These are phyloP conservation scores for Beris morrisii DNA, from an alignment of 2,888 invertebrate species.

Conservation along the genomic window DNA sequence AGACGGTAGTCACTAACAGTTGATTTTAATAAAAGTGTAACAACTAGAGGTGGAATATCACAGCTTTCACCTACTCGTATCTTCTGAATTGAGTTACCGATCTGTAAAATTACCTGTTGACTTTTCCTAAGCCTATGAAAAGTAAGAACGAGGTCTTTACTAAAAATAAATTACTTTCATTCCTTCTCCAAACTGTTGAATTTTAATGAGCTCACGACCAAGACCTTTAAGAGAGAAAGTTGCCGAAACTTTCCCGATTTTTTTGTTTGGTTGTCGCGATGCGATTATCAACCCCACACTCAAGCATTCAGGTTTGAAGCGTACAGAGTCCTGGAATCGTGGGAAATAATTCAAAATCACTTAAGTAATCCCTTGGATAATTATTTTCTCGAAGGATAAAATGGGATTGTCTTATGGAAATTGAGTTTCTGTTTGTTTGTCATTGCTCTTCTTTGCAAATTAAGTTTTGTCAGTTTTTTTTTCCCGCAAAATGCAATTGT, in stretches of 20 bases:
- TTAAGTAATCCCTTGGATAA: constrained; percentile 19
- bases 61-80: too few relatives aligned
- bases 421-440: constrained; percentile 23
- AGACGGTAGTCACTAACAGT: too few relatives aligned
- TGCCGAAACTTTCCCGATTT: not conserved
- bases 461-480: constrained; percentile 15
- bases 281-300: constrained; percentile 8
- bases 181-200: not conserved
- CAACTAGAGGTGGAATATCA: too few relatives aligned
- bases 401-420: constrained; percentile 20
- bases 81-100: too few relatives aligned
- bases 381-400: constrained; percentile 20
- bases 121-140: too few relatives aligned
- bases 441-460: constrained; percentile 20
- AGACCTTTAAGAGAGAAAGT: not conserved
- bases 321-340: not conserved
- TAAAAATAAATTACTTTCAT: constrained; percentile 1
- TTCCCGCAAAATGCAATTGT: not conserved
- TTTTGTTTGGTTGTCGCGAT: not conserved
- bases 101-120: too few relatives aligned
- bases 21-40: too few relatives aligned
- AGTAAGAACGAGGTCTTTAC: not conserved
- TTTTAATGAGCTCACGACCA: not conserved
- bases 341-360: constrained; percentile 21
- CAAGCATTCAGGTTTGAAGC: not conserved